Percentiles rank a stretch among this genome's conserved stretches.
These are phyloP conservation scores for Catocala sponsa DNA, from an alignment of 2,888 invertebrate species.

Conservation along the genomic window DNA sequence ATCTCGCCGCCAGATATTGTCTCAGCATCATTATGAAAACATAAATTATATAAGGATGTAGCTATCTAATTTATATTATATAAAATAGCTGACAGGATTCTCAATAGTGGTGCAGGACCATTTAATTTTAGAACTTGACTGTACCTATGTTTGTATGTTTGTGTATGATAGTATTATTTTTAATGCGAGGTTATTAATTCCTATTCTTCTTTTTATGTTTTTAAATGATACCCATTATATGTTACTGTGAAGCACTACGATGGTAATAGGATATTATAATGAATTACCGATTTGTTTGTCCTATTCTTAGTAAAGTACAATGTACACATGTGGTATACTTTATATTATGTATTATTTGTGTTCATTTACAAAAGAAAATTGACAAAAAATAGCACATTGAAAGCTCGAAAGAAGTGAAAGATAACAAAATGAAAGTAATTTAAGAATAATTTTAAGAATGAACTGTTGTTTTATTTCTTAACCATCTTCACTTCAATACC, in stretches of 20 bases:
- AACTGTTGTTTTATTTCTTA: constrained; percentile 73
- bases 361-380: constrained; percentile 53
- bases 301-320: constrained; percentile 41
- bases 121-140: constrained; percentile 33
- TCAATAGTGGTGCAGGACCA: constrained; percentile 24
- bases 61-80: constrained; percentile 29
- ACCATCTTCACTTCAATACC: constrained; percentile 3
- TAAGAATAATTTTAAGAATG: constrained; percentile 78
- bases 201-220: constrained; percentile 29
- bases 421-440: constrained; percentile 69
- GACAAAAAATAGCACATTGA: constrained; percentile 54
- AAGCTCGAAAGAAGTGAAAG: constrained; percentile 39
- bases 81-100: constrained; percentile 25
- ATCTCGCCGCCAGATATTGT: constrained; percentile 15
- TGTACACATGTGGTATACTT: constrained; percentile 42
- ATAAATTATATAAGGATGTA: constrained; percentile 20
- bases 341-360: constrained; percentile 51
- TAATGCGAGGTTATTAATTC: constrained; percentile 25
- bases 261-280: constrained; percentile 8
- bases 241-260: constrained; percentile 4
- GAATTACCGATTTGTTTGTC: constrained; percentile 19
- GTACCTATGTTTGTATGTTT: constrained; percentile 30
- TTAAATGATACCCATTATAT: constrained; percentile 15
- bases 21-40: constrained; percentile 27
- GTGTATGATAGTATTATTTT: constrained; percentile 34